phyloP scores from a whole-genome alignment of 2,113 vertebrate genomes.

The Dipodomys merriami region DNA sequence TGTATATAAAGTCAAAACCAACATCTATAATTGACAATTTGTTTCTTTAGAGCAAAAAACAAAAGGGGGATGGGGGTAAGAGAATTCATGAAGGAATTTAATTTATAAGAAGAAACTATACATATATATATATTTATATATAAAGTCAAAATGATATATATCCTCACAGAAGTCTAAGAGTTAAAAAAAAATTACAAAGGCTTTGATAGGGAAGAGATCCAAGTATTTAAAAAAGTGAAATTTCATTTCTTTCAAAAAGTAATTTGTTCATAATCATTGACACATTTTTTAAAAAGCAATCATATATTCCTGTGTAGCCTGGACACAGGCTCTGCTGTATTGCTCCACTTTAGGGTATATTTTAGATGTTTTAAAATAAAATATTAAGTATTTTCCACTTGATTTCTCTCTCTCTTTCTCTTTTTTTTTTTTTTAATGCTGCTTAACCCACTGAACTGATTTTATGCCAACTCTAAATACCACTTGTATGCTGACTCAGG shows the following conservation, averaged over 20 bases:
- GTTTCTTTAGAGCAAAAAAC: constrained; percentile 1
- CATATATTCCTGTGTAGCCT: neutral
- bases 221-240: constrained; percentile 30
- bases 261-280: constrained; percentile 16
- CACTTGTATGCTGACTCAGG: neutral
- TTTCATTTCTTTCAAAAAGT: constrained; percentile 14
- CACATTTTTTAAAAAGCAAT: neutral
- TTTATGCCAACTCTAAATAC: neutral
- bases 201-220: neutral
- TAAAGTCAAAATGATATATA: neutral
- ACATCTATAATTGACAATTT: constrained; percentile 39
- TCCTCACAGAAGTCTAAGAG: neutral
- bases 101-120: neutral
- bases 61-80: neutral
- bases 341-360: neutral
- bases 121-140: neutral
- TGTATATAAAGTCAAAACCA: neutral
- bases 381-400: neutral
- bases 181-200: neutral
- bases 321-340: neutral
- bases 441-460: neutral
- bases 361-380: constrained; percentile 41
- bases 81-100: constrained; percentile 16
- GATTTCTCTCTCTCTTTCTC: neutral
- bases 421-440: neutral